phyloP scores from a whole-genome alignment of 2,113 vertebrate species.

The Alectura lathami region DNA sequence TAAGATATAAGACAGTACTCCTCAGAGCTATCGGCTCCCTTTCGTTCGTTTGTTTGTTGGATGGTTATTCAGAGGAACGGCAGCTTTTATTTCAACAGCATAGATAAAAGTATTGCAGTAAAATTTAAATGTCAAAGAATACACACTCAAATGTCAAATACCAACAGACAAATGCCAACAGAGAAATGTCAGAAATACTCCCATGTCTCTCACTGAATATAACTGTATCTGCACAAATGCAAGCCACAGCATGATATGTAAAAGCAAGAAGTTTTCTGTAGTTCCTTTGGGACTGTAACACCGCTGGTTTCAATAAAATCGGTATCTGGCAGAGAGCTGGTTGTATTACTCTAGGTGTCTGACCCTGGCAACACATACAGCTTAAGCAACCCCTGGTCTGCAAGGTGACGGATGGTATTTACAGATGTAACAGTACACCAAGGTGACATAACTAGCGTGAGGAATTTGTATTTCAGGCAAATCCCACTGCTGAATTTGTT shows the following conservation, averaged over 20 bases:
- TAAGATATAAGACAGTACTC: neutral
- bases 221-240: neutral
- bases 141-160: slow-evolving; percentile 62
- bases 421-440: neutral
- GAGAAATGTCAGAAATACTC: slow-evolving; percentile 55
- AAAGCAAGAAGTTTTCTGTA: neutral
- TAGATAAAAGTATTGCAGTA: slow-evolving; percentile 7
- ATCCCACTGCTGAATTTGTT: neutral
- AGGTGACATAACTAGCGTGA: neutral
- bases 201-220: neutral
- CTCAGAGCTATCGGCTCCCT: neutral
- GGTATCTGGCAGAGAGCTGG: neutral
- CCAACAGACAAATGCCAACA: slow-evolving; percentile 55
- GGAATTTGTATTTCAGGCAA: neutral
- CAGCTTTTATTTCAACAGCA: slow-evolving; percentile 46
- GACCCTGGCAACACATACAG: neutral
- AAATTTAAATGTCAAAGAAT: slow-evolving; percentile 69
- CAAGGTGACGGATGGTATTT: neutral
- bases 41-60: slow-evolving; percentile 7
- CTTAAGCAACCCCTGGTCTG: neutral
- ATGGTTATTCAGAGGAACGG: slow-evolving; percentile 13
- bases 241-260: neutral
- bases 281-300: neutral
- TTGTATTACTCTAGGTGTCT: neutral
- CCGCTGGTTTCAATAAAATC: neutral